These are phyloP conservation scores for Macropis europaea DNA, from an alignment of 2,888 invertebrate species.

Conservation along the genomic window DNA sequence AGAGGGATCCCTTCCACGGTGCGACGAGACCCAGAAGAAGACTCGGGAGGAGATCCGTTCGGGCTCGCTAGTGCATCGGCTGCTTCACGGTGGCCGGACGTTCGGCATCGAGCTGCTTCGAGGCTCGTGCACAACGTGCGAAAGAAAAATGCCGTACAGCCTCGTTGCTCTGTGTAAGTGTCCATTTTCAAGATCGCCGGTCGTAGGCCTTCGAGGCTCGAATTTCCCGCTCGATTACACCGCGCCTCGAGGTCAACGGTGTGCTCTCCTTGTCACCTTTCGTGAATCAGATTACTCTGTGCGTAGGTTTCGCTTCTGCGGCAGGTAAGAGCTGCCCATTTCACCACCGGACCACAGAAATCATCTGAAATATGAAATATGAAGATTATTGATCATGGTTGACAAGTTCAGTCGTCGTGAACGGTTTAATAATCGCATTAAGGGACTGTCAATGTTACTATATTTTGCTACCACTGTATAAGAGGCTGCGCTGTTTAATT, in stretches of 20 bases:
- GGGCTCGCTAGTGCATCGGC: conserved; percentile 65
- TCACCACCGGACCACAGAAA: neutral
- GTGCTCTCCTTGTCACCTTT: neutral
- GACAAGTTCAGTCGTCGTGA: too few species aligned
- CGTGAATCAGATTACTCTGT: neutral
- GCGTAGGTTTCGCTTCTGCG: neutral
- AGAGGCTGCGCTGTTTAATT: too few species aligned
- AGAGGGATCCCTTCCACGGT: conserved; percentile 65
- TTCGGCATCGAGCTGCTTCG: conserved; percentile 45
- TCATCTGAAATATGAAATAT: neutral
- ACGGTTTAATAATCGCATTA: too few species aligned
- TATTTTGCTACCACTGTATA: too few species aligned
- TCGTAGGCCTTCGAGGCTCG: neutral
- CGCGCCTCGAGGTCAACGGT: neutral
- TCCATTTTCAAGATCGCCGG: conserved; percentile 12
- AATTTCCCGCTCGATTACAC: neutral
- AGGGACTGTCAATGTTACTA: too few species aligned
- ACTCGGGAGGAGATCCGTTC: conserved; percentile 60
- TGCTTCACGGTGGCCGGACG: conserved; percentile 66
- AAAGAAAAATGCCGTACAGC: conserved; percentile 71
- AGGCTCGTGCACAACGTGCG: conserved; percentile 64
- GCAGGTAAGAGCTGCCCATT: conserved; percentile 16
- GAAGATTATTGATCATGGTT: neutral
- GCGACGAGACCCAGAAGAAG: conserved; percentile 60
- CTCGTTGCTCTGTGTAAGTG: conserved; percentile 71